Evolutionary conservation across 2,888 invertebrate species (phyloP), one percentile per base, ranked within the genome.

Genomic region (Tanypteryx hageni): DNA sequence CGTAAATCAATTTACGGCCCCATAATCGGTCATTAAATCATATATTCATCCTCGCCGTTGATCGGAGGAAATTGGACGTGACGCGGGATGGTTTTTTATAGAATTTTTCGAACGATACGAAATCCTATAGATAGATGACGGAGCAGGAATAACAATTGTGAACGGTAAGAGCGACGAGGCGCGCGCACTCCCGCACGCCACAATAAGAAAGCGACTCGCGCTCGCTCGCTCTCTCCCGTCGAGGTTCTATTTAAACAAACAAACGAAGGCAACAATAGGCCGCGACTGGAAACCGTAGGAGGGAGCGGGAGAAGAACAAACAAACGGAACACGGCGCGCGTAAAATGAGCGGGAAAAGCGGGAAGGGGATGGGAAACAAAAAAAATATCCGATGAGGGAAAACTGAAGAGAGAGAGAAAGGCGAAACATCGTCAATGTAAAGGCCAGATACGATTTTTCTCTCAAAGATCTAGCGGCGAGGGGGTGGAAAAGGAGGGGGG

Each of bases 371-470:
- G 57, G 2, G 18, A 44, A 56, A 83, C 44, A 7, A 83, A 57
- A 56, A 14, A 18, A 2, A 27, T 18, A 57, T n/a, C 3, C 3
- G 44, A 44, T 44, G 61, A 59, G 86, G 14, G 18, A 18, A 31
- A 61, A 86, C 59, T 11, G 61, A 44, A 89, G 44, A 89, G 64
- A 7, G 89, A 61, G 85, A 8, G 27, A n/a, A n/a, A 68, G 68
- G 68, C n/a, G 68, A 76, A 76, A 76, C 76, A 76, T 76, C 76
- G 13, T 76, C 76, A 76, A 76, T 76, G 76, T 76, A 76, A 76
- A 22, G 76, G 76, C 10, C 76, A 76, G 76, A 76, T 76, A 76
- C 22, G 76, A 76, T 76, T 76, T 76, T 76, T 22, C 22, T 76
- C 10, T 27, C 8, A 27, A 76, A n/a, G n/a, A n/a, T n/a, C n/a